Evolutionary conservation across 2,888 invertebrate genomes (phyloP).

Genomic region (Trisateles emortualis): DNA sequence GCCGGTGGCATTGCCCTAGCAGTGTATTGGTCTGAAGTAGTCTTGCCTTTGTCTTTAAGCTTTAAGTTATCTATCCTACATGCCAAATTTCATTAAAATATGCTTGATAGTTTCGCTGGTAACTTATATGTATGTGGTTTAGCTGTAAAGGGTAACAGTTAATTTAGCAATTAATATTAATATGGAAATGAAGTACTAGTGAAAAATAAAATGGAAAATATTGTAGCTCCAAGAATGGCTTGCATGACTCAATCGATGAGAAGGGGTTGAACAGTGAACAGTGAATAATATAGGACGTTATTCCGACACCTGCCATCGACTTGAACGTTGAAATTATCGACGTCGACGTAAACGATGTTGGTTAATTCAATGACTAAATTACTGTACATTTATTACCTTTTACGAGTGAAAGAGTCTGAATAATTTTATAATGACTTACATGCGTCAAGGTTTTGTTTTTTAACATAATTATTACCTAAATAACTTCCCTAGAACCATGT

Average conservation of each 20-base stretch:
- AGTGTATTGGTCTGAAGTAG: no score
- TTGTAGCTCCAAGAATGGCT: constrained; percentile 19
- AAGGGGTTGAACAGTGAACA: constrained; percentile 24
- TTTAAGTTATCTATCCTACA: no score
- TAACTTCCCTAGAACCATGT: no score
- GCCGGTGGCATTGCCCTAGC: no score
- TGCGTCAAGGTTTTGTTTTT: neutral
- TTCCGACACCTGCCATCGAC: constrained; percentile 34
- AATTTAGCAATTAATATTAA: no score
- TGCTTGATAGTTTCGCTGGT: no score
- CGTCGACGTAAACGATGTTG: constrained; percentile 27
- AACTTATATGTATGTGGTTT: no score
- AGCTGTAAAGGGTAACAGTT: no score
- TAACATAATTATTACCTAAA: no score
- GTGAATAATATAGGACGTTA: constrained; percentile 24
- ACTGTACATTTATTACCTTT: constrained; percentile 18
- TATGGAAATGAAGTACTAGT: no score
- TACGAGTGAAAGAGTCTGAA: constrained; percentile 18
- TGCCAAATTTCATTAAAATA: no score
- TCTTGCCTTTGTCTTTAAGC: no score
- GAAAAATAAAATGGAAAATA: neutral
- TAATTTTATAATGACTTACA: neutral
- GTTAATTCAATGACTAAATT: constrained; percentile 39
- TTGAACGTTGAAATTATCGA: constrained; percentile 27
- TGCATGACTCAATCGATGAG: constrained; percentile 29